Percentiles rank a stretch among this genome's conserved stretches.
phyloP scores from a whole-genome alignment of 2,888 invertebrate species.

The Ceraclea dissimilis region DNA sequence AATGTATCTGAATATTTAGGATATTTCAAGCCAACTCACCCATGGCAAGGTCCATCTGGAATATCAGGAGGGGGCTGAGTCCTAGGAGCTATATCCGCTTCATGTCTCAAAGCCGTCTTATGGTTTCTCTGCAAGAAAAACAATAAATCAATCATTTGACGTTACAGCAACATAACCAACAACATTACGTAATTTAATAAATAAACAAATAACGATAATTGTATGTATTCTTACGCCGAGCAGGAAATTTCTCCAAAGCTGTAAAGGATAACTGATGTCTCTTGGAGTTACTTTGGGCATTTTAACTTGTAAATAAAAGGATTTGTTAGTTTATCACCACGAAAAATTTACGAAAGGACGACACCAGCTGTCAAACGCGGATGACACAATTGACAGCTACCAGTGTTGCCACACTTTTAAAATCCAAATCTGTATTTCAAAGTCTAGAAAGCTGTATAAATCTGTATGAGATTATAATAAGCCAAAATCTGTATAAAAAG shows the following conservation, averaged over 20 bases:
- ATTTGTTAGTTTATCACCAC: not conserved
- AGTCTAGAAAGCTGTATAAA: no score
- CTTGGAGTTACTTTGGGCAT: slow-evolving; percentile 46
- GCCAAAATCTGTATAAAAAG: no score
- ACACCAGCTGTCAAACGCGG: not conserved
- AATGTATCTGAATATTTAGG: no score
- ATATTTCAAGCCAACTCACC: not conserved
- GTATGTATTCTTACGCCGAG: slow-evolving; percentile 50
- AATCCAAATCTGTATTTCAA: no score
- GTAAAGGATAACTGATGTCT: slow-evolving; percentile 57
- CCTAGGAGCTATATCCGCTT: slow-evolving; percentile 58
- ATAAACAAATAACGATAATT: slow-evolving; percentile 1
- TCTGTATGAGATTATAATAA: no score
- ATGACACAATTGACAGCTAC: not conserved
- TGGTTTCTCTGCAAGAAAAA: slow-evolving; percentile 47
- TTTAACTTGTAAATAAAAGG: slow-evolving; percentile 3
- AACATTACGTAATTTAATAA: slow-evolving; percentile 25
- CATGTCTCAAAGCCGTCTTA: slow-evolving; percentile 58
- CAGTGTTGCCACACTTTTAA: not conserved
- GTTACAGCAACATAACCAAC: slow-evolving; percentile 12
- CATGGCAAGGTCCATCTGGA: slow-evolving; percentile 62
- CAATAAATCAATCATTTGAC: not conserved
- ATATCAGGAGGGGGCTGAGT: slow-evolving; percentile 75
- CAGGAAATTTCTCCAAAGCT: slow-evolving; percentile 55
- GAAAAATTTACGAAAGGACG: not conserved